Conservation (phyloP, 2,113 vertebrate genomes). For the Sturnira hondurensis region DNA sequence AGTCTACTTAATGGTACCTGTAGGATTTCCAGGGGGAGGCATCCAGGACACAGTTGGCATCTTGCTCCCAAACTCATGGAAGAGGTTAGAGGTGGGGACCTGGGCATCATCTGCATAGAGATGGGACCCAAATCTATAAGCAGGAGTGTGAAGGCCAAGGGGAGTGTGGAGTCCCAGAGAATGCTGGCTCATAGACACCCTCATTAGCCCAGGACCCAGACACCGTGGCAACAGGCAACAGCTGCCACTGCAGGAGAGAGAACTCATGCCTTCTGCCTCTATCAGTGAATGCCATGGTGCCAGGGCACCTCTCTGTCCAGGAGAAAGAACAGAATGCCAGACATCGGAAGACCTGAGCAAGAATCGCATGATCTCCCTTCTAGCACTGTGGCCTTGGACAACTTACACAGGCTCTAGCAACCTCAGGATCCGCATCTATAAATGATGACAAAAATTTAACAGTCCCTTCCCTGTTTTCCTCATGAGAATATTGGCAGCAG, state of each 20-base stretch:
- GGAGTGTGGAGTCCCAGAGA: background rate
- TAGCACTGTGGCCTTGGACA: background rate
- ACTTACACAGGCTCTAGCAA: background rate
- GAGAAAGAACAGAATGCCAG: background rate
- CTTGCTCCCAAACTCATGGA: background rate
- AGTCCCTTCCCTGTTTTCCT: background rate
- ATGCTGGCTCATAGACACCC: background rate
- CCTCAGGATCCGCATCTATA: background rate
- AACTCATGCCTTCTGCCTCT: background rate
- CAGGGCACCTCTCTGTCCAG: background rate
- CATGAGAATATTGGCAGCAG: background rate
- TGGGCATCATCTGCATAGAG: background rate
- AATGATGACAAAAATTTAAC: background rate
- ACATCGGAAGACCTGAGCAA: background rate
- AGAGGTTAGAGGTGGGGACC: background rate
- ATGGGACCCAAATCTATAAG: background rate
- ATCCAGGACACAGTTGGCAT: background rate
- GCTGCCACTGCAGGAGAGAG: background rate
- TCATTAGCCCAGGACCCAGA: background rate
- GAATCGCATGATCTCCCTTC: background rate
- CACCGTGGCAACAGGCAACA: background rate
- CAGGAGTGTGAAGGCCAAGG: background rate
- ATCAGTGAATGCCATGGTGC: fast-evolving
- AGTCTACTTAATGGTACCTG: background rate
- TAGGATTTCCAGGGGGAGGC: background rate